phyloP scores from a whole-genome alignment of 2,888 invertebrate species.

The Eretmocerus hayati region DNA sequence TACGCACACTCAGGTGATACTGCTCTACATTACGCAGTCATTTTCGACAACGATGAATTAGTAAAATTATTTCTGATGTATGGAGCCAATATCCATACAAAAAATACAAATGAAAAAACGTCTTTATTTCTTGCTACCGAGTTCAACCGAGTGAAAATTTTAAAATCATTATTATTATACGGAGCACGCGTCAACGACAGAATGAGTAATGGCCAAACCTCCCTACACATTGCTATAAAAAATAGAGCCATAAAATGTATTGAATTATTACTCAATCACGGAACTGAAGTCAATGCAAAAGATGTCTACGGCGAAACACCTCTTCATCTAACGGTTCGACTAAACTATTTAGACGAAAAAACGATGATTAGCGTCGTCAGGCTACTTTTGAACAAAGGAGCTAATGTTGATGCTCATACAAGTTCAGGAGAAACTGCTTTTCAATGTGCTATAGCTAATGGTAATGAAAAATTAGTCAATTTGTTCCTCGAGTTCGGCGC shows the following conservation, averaged over 20 bases:
- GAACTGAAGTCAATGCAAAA: conserved; percentile 10
- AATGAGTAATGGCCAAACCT: conserved; percentile 63
- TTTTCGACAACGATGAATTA: neutral
- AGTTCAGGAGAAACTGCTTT: conserved; percentile 27
- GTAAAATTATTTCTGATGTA: conserved; percentile 6
- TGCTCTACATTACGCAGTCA: conserved; percentile 9
- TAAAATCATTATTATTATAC: conserved; percentile 47
- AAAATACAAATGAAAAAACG: conserved; percentile 11
- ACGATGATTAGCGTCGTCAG: conserved; percentile 14
- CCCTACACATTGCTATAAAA: conserved; percentile 43
- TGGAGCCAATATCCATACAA: conserved; percentile 12
- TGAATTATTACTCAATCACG: conserved; percentile 6
- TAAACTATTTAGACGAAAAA: conserved; percentile 11
- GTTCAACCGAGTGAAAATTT: conserved; percentile 44
- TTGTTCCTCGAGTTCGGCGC: conserved; percentile 54
- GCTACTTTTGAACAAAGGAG: conserved; percentile 9
- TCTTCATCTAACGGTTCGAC: conserved; percentile 8
- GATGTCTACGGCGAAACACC: conserved; percentile 14
- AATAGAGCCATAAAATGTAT: conserved; percentile 3
- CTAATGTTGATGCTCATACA: conserved; percentile 10
- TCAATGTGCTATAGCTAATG: conserved; percentile 59
- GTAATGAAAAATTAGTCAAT: conserved; percentile 49
- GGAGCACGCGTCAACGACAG: conserved; percentile 58
- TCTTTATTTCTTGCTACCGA: conserved; percentile 10
- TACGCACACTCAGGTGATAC: conserved; percentile 9